Evolutionary conservation across 2,113 vertebrate genomes (phyloP).

Genomic region (Apodemus speciosus): DNA sequence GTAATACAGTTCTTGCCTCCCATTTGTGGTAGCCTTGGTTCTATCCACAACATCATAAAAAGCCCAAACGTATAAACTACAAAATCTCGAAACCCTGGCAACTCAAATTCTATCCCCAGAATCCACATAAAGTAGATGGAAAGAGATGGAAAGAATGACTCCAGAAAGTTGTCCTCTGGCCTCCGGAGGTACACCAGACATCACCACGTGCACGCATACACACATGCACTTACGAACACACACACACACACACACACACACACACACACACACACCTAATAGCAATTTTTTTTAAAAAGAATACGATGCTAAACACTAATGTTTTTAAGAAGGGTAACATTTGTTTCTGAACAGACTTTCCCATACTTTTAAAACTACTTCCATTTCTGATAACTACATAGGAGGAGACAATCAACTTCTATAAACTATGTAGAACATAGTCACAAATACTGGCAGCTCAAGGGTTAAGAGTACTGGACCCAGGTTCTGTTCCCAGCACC

Average conservation of each 20-base stretch:
- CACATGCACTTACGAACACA: neutral
- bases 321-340: neutral
- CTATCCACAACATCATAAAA: neutral
- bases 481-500: neutral
- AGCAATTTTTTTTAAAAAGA: constrained; percentile 28
- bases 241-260: neutral
- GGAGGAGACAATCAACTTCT: neutral
- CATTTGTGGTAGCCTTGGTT: neutral
- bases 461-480: neutral
- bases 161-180: neutral
- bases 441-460: neutral
- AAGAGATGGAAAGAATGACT: neutral
- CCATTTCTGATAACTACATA: too few relatives aligned
- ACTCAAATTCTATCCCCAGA: neutral
- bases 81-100: neutral
- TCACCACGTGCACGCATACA: too few relatives aligned
- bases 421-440: neutral
- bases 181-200: neutral
- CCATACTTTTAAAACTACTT: constrained; percentile 44
- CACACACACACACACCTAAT: neutral
- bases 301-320: neutral
- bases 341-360: neutral
- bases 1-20: too few relatives aligned
- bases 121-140: neutral
- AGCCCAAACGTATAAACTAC: neutral